phyloP scores from a whole-genome alignment of 2,888 invertebrate species.

The Cistogaster globosa region DNA sequence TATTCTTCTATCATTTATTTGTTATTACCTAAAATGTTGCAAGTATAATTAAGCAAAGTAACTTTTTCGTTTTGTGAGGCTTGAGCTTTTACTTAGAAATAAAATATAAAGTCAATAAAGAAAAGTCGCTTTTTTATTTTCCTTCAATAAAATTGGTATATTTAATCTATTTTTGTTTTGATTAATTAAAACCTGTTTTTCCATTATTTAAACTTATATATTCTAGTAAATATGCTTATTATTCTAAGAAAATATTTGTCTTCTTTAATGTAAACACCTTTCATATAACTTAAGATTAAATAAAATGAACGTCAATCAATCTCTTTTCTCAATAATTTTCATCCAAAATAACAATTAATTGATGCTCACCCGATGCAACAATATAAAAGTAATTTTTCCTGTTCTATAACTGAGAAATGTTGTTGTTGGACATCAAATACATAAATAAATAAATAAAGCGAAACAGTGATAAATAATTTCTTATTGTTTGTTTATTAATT shows the following conservation, averaged over 20 bases:
- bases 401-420: neutral
- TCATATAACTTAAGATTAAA: conserved; percentile 6
- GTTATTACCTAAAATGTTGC: neutral
- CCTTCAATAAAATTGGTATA: too few relatives aligned
- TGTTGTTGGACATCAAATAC: neutral
- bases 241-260: neutral
- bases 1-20: neutral
- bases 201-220: too few relatives aligned
- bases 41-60: too few relatives aligned
- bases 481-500: too few relatives aligned
- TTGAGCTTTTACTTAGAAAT: too few relatives aligned
- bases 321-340: conserved; percentile 43
- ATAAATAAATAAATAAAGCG: neutral
- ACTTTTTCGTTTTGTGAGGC: too few relatives aligned
- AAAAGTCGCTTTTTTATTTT: too few relatives aligned
- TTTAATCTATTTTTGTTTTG: too few relatives aligned
- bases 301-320: conserved; percentile 54
- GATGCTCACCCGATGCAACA: conserved; percentile 22
- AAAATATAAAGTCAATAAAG: too few relatives aligned
- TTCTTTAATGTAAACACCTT: neutral
- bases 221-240: too few relatives aligned
- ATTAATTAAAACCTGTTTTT: too few relatives aligned
- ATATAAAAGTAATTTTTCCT: conserved; percentile 27
- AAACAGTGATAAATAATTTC: neutral
- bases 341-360: conserved; percentile 53